Conservation (phyloP, 2,888 invertebrate species). For the Nomada ferruginata region DNA sequence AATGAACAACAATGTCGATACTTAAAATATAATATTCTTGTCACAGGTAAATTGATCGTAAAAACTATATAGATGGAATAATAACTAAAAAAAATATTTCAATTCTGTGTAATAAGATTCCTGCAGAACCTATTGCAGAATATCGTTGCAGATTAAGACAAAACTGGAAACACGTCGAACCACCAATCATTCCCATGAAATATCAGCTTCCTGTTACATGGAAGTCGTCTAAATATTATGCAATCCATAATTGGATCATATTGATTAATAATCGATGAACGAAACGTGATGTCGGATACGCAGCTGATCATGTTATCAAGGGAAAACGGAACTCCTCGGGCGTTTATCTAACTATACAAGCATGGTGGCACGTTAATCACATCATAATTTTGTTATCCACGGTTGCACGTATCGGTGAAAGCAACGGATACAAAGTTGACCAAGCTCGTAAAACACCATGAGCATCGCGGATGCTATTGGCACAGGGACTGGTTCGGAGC, state of each 20-base stretch:
- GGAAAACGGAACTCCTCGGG: background rate
- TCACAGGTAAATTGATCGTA: too few relatives aligned
- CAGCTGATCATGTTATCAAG: background rate
- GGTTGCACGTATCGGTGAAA: constrained; percentile 42
- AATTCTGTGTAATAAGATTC: background rate
- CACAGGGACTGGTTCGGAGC: constrained; percentile 37
- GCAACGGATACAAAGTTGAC: constrained; percentile 39
- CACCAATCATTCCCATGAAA: background rate
- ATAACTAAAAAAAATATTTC: background rate
- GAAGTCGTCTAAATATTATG: background rate
- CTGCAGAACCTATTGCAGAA: background rate
- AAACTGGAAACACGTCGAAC: background rate
- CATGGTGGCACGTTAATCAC: constrained; percentile 31
- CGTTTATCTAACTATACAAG: background rate
- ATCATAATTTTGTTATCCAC: constrained; percentile 44
- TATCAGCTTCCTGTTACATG: background rate
- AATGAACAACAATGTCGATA: too few relatives aligned
- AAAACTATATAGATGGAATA: background rate
- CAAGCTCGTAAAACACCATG: constrained; percentile 45
- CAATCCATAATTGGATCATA: background rate
- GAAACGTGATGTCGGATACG: background rate
- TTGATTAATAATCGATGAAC: background rate
- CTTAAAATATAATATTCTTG: too few relatives aligned
- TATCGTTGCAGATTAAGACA: background rate
- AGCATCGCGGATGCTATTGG: constrained; percentile 41